Evolutionary conservation across 2,888 invertebrate genomes (phyloP), one percentile per base, ranked within the genome.

Genomic region (Lochmaea capreae): DNA sequence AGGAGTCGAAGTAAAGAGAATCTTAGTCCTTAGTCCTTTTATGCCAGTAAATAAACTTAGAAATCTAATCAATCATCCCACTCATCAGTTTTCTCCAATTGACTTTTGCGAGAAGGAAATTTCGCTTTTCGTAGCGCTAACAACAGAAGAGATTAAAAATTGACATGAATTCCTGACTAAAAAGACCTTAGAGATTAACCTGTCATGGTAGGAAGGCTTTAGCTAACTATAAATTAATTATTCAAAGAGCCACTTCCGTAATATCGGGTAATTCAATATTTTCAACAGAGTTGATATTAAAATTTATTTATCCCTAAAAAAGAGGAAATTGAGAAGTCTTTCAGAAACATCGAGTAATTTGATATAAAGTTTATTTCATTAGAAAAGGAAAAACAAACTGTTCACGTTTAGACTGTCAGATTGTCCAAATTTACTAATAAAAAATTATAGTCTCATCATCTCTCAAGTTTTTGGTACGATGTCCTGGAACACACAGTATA

Each of bases 211-310:
- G 68, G 46, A 68, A 59, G 33, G 43, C 68, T 68, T 59, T 46
- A 10, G 33, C 43, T 68, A 68, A 68, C 58, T 59, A 59, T 61
- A 68, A 46, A 58, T 68, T 68, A 68, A 68, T 68, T 68, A 68
- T 68, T 68, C 58, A 68, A 43, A 59, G 49, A 46, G 8, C 68
- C 43, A 61, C n/a, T 39, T 54, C 1, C 16, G 8, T 16, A 52
- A 52, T n/a, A 52, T 52, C 54, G 10, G 8, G 18, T 6, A 18
- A 54, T 8, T 54, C 10, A 54, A 54, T 54, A 54, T 54, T 11
- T 18, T 54, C 11, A 54, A 54, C 18, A 18, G 16, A 54, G 18
- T 16, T 54, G 8, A 54, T 18, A 54, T 54, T 10, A n/a, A 54
- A 54, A 18, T 54, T 18, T 54, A 18, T 54, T 54, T 18, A 16